These are phyloP conservation scores for Heteromurus nitidus DNA, from an alignment of 2,888 invertebrate genomes.

Conservation along the genomic window DNA sequence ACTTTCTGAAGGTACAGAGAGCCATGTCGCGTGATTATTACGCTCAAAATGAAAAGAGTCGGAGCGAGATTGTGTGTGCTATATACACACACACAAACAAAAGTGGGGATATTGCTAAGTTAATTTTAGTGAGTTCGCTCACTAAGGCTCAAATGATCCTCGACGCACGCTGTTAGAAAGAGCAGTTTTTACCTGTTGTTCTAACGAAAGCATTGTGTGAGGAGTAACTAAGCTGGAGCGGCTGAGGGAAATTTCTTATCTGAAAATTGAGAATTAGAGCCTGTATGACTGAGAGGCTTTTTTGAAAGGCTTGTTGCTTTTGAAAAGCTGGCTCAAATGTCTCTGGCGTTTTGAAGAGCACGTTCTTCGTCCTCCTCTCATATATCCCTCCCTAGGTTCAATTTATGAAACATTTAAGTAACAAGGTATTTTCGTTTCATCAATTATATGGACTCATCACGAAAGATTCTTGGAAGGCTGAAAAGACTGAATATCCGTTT, in stretches of 20 bases:
- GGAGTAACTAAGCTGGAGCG: too few relatives aligned
- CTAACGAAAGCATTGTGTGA: background rate
- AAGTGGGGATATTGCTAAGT: too few relatives aligned
- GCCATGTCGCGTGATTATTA: background rate
- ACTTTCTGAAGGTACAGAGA: background rate
- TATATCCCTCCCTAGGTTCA: slow-evolving; percentile 3
- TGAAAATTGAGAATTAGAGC: slow-evolving; percentile 30
- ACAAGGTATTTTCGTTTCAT: slow-evolving; percentile 50
- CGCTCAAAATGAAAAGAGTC: background rate
- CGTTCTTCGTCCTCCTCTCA: background rate
- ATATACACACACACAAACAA: too few relatives aligned
- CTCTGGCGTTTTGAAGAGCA: slow-evolving; percentile 43
- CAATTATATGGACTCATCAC: slow-evolving; percentile 49
- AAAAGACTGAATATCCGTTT: slow-evolving; percentile 54
- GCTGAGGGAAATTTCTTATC: too few relatives aligned
- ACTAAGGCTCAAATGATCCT: too few relatives aligned
- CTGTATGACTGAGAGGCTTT: slow-evolving; percentile 4
- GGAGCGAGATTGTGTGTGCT: too few relatives aligned
- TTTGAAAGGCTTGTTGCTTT: background rate
- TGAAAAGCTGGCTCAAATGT: slow-evolving; percentile 7
- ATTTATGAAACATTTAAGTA: slow-evolving; percentile 45
- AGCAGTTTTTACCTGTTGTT: too few relatives aligned
- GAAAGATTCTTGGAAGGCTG: slow-evolving; percentile 48
- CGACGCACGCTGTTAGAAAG: too few relatives aligned
- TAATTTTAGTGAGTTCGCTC: too few relatives aligned